A percentile compares a stretch with the other conserved stretches of the same genome.
These are phyloP conservation scores for Columba janthina DNA, from an alignment of 2,113 vertebrate species.

Conservation along the genomic window DNA sequence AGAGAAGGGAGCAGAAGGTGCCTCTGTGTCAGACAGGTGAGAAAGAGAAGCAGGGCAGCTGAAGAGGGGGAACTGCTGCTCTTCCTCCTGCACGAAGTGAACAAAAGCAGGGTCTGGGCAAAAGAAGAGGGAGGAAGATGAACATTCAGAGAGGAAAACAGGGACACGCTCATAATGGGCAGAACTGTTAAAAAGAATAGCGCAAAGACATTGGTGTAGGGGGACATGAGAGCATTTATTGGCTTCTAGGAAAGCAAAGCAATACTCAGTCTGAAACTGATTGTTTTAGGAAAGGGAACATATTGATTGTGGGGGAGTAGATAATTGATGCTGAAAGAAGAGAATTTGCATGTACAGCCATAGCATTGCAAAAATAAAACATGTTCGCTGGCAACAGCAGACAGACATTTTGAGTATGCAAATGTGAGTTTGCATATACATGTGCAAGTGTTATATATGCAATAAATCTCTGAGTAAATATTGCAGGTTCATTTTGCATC, in stretches of 20 bases:
- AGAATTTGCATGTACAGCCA: slow-evolving; percentile 4
- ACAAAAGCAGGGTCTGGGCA: not conserved
- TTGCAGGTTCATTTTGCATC: not conserved
- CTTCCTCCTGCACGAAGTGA: not conserved
- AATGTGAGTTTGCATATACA: slow-evolving; percentile 10
- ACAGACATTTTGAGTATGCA: slow-evolving; percentile 8
- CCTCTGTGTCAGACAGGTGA: not conserved
- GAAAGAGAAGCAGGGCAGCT: not conserved
- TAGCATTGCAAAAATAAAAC: not conserved
- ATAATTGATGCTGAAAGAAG: not conserved
- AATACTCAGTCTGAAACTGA: not conserved
- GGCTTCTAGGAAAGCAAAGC: not conserved
- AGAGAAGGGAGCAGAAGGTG: not conserved
- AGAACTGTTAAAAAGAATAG: not conserved
- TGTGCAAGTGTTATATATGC: not conserved
- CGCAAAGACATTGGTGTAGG: not conserved
- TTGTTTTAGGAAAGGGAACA: not conserved
- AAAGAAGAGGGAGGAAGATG: not conserved
- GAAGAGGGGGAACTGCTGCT: not conserved
- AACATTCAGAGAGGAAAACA: not conserved
- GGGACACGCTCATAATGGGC: not conserved
- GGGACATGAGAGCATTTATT: not conserved
- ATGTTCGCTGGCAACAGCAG: not conserved
- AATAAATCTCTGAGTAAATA: not conserved
- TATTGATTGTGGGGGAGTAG: not conserved